A percentile compares a stretch with the other conserved stretches of the same genome.
phyloP scores from a whole-genome alignment of 2,113 vertebrate species.

The Tiliqua scincoides region DNA sequence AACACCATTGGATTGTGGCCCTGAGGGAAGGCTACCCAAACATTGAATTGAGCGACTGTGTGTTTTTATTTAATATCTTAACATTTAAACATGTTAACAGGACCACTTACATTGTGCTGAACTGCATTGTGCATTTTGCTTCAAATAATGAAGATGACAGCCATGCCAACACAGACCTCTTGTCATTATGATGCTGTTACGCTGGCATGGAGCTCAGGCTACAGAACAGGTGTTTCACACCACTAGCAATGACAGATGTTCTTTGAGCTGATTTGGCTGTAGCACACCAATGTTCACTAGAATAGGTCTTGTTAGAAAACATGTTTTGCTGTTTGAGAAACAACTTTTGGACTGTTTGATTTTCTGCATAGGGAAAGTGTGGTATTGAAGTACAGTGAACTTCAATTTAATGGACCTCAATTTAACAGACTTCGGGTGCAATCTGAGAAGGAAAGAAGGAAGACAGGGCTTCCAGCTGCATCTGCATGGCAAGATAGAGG shows the following conservation, averaged over 20 bases:
- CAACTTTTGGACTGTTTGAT: no score
- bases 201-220: background rate
- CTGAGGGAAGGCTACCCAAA: background rate
- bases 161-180: background rate
- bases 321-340: background rate
- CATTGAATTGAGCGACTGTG: background rate
- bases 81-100: background rate
- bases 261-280: background rate
- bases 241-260: background rate
- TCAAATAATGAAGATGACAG: background rate
- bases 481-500: no score
- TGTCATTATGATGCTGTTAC: background rate
- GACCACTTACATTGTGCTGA: background rate
- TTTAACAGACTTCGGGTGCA: no score
- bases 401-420: no score
- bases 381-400: background rate
- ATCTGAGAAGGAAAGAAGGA: no score
- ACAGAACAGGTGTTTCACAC: background rate
- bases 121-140: background rate
- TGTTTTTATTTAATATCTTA: background rate
- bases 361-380: background rate
- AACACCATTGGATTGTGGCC: background rate
- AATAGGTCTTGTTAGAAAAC: background rate
- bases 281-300: background rate
- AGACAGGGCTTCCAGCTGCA: no score